A percentile compares a stretch with the other conserved stretches of the same genome.
Evolutionary conservation across 2,797 vertebrate genomes (phyloP).

Genomic region (Poeciliopsis presidionis): DNA sequence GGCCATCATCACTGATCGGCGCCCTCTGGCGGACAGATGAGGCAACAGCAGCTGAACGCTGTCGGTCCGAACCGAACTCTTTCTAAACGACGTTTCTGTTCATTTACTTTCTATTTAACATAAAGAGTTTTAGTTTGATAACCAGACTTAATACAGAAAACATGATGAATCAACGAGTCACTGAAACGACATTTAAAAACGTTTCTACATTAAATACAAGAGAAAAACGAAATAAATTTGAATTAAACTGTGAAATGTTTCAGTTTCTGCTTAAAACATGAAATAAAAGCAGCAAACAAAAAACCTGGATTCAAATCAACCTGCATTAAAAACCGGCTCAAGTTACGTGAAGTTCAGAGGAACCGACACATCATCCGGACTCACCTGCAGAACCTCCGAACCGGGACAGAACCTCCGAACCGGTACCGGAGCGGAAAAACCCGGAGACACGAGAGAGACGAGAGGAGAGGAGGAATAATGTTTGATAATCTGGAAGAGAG

Average conservation of each 20-base stretch:
- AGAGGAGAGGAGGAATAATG: slow-evolving; percentile 1
- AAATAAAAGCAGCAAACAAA: not conserved
- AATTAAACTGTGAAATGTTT: not conserved
- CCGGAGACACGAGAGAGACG: not conserved
- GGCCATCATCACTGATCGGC: not conserved
- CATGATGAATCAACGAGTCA: not conserved
- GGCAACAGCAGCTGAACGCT: not conserved
- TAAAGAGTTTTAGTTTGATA: not conserved
- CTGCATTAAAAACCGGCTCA: not conserved
- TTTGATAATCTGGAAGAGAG: not conserved
- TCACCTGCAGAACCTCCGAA: not conserved
- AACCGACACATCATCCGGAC: not conserved
- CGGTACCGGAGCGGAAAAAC: not conserved
- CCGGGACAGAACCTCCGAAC: not conserved
- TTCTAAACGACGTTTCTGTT: not conserved
- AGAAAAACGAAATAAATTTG: not conserved
- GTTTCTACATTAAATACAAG: not conserved
- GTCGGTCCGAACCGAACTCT: not conserved
- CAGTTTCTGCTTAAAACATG: not conserved
- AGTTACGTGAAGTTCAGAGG: slow-evolving; percentile 34
- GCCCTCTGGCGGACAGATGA: slow-evolving; percentile 39
- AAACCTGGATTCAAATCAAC: not conserved
- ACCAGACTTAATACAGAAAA: not conserved
- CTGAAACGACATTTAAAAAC: not conserved
- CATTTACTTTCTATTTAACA: not conserved